Evolutionary conservation across 2,888 invertebrate genomes (phyloP).

Genomic region (Philonicus albiceps): DNA sequence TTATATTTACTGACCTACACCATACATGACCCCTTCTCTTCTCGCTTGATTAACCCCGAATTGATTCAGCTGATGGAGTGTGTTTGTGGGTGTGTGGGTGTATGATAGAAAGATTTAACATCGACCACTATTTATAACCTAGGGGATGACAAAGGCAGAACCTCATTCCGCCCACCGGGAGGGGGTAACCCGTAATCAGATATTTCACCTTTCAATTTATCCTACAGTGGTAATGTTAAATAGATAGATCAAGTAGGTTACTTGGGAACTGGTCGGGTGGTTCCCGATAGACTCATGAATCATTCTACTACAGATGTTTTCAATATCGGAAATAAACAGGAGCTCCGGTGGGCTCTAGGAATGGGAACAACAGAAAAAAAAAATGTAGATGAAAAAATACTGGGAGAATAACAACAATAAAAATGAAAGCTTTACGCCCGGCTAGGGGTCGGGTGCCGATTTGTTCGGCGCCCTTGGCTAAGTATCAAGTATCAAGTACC

Average conservation of each 20-base stretch:
- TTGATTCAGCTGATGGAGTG: not conserved
- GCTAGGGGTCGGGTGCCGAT: not conserved
- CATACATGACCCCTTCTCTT: not conserved
- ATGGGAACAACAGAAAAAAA: not conserved
- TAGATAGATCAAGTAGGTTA: not conserved
- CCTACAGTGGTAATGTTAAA: not conserved
- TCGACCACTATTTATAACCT: not conserved
- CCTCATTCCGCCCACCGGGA: not conserved
- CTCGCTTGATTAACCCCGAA: not conserved
- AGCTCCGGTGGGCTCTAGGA: not conserved
- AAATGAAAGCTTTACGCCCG: not conserved
- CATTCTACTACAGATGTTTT: not conserved
- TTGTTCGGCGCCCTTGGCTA: not conserved
- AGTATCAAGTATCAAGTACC: not conserved
- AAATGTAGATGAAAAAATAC: not conserved
- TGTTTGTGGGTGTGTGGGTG: not conserved
- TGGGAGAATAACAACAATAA: not conserved
- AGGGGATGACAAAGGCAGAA: not conserved
- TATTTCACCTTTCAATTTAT: slow-evolving; percentile 17
- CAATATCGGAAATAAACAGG: slow-evolving; percentile 11
- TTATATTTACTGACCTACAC: not conserved
- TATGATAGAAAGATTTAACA: not conserved
- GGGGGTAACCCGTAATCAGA: not conserved
- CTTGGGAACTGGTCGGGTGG: not conserved
- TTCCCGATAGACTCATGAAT: not conserved